Evolutionary conservation across 2,797 vertebrate species (phyloP).

Genomic region (Clarias fuscus): DNA sequence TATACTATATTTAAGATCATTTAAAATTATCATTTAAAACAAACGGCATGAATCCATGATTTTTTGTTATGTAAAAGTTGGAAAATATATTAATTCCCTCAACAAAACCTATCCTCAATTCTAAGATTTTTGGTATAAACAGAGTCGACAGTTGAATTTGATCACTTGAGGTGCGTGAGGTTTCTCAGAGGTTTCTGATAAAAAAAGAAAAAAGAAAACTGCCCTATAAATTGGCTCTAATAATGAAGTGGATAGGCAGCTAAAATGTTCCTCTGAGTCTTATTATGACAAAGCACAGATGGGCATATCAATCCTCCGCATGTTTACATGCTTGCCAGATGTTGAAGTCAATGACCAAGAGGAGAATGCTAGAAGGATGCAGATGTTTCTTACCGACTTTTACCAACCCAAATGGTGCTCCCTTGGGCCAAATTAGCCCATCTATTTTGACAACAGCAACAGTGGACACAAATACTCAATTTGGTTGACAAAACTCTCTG

Average conservation of each 20-base stretch:
- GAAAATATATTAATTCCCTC: not conserved
- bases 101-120: not conserved
- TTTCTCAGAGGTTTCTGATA: not conserved
- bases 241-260: constrained; percentile 59
- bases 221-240: constrained; percentile 42
- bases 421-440: constrained; percentile 47
- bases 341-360: constrained; percentile 64
- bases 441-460: constrained; percentile 9
- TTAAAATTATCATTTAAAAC: not conserved
- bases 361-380: constrained; percentile 42
- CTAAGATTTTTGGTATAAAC: not conserved
- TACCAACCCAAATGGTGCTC: constrained; percentile 37
- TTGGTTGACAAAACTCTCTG: not conserved
- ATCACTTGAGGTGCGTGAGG: not conserved
- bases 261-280: constrained; percentile 63
- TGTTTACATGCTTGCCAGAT: constrained; percentile 72
- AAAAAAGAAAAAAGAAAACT: constrained; percentile 1
- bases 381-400: constrained; percentile 50
- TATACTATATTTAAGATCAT: not conserved
- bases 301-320: constrained; percentile 71
- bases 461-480: not conserved
- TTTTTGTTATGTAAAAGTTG: not conserved
- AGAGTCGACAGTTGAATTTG: not conserved
- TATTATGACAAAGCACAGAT: constrained; percentile 70
- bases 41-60: not conserved